A percentile compares a stretch with the other conserved stretches of the same genome.
Conservation (phyloP, 2,888 invertebrate species). For the Tetramorium bicarinatum region DNA sequence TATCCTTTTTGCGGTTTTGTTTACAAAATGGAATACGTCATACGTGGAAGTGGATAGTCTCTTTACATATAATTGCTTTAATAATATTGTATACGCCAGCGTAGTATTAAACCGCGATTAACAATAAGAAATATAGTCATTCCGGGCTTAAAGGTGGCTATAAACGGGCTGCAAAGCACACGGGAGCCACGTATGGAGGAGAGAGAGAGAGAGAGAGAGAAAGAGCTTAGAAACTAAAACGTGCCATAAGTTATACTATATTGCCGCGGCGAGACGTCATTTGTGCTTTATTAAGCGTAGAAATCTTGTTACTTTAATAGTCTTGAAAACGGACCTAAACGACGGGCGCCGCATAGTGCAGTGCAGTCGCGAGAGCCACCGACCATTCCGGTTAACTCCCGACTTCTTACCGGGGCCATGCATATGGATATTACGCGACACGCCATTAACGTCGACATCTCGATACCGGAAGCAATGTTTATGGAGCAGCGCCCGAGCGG, state of each 20-base stretch:
- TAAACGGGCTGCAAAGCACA: constrained; percentile 10
- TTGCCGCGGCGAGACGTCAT: constrained; percentile 2
- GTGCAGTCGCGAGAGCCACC: not conserved
- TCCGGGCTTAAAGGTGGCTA: not conserved
- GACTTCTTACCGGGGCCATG: constrained; percentile 46
- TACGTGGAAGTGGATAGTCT: not conserved
- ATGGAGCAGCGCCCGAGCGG: constrained; percentile 34
- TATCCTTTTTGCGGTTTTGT: not conserved
- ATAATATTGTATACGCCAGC: not conserved
- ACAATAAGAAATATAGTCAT: constrained; percentile 24
- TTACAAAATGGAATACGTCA: not conserved
- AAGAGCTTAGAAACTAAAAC: constrained; percentile 29
- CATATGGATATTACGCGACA: constrained; percentile 40
- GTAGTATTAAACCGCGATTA: constrained; percentile 9
- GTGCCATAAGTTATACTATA: constrained; percentile 5
- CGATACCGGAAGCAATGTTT: constrained; percentile 51
- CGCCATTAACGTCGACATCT: constrained; percentile 40
- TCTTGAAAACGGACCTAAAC: not conserved
- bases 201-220: too few species aligned
- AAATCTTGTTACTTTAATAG: constrained; percentile 35
- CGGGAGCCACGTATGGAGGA: not conserved
- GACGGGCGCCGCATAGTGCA: too few species aligned
- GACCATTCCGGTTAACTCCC: constrained; percentile 22
- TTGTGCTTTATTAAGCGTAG: constrained; percentile 39
- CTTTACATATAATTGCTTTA: not conserved